phyloP scores from a whole-genome alignment of 30 jellyfish, hydroid and myxozoan species.

The Pseudorhiza aurosa region DNA sequence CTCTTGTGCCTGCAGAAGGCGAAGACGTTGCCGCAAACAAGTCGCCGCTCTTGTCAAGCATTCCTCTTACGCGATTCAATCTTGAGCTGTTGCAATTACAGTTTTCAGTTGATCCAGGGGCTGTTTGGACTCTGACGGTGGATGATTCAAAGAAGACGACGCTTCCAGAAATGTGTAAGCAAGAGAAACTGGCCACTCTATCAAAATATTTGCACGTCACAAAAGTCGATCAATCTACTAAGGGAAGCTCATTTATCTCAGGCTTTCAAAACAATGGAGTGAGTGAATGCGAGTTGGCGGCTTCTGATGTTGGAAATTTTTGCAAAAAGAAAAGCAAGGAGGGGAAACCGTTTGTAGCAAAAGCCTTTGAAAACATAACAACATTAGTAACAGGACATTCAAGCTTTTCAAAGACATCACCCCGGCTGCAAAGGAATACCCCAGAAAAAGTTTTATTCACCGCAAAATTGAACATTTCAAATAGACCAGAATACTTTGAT shows the following conservation, averaged over 20 bases:
- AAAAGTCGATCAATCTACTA: constrained; percentile 22
- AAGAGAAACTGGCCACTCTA: constrained; percentile 43
- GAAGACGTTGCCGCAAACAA: constrained; percentile 57
- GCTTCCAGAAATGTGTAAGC: constrained; percentile 49
- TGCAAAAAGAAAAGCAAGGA: constrained; percentile 19
- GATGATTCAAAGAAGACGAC: constrained; percentile 65
- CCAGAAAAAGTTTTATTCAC: constrained; percentile 31
- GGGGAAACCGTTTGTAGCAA: constrained; percentile 41
- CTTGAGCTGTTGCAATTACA: constrained; percentile 63
- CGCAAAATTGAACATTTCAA: constrained; percentile 64
- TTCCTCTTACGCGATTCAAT: constrained; percentile 54
- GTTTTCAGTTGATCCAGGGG: constrained; percentile 80
- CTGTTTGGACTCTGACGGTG: constrained; percentile 50
- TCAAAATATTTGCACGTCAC: constrained; percentile 69
- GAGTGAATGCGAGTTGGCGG: constrained; percentile 26
- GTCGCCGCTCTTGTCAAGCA: constrained; percentile 50
- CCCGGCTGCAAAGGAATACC: constrained; percentile 10
- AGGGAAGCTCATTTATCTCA: constrained; percentile 18
- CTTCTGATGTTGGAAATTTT: constrained; percentile 38
- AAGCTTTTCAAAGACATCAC: constrained; percentile 9
- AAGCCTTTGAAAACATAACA: constrained; percentile 57
- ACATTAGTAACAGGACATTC: constrained; percentile 26
- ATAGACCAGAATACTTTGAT: constrained; percentile 73
- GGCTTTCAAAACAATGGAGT: constrained; percentile 5
- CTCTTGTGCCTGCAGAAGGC: constrained; percentile 93